These are phyloP conservation scores for Nannospalax galili DNA, from an alignment of 2,113 vertebrate species.

Conservation along the genomic window DNA sequence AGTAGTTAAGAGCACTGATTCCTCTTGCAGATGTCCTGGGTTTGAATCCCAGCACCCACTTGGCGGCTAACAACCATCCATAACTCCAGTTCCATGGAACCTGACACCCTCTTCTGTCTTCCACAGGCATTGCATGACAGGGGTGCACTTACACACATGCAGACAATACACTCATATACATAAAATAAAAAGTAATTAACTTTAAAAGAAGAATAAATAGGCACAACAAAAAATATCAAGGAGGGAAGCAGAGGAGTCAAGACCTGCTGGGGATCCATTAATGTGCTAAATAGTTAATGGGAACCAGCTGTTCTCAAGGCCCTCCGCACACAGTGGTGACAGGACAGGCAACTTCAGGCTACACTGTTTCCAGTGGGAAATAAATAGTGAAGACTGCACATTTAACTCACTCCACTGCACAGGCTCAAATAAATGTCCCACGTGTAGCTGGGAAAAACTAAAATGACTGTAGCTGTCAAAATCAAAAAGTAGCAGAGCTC, in stretches of 20 bases:
- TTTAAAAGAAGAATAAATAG: too few relatives aligned
- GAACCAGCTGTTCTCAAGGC: neutral
- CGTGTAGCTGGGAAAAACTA: neutral
- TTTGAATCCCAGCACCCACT: too few relatives aligned
- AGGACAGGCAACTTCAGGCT: neutral
- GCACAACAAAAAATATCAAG: too few relatives aligned
- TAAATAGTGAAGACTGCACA: neutral
- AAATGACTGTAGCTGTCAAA: neutral
- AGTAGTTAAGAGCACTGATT: too few relatives aligned
- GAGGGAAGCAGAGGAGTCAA: neutral
- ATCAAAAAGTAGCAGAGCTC: neutral
- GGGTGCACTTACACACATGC: too few relatives aligned
- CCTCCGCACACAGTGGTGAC: neutral
- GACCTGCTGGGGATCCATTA: neutral
- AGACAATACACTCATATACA: too few relatives aligned
- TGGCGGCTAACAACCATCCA: too few relatives aligned
- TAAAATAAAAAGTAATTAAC: too few relatives aligned
- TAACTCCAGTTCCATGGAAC: too few relatives aligned
- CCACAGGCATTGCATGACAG: too few relatives aligned
- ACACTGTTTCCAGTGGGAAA: neutral
- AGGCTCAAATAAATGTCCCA: neutral
- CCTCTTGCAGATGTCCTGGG: too few relatives aligned
- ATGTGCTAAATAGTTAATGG: constrained; percentile 3
- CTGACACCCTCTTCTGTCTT: too few relatives aligned
- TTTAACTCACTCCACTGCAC: neutral